Evolutionary conservation across 2,113 vertebrate genomes (phyloP).

Genomic region (Mustela lutreola): DNA sequence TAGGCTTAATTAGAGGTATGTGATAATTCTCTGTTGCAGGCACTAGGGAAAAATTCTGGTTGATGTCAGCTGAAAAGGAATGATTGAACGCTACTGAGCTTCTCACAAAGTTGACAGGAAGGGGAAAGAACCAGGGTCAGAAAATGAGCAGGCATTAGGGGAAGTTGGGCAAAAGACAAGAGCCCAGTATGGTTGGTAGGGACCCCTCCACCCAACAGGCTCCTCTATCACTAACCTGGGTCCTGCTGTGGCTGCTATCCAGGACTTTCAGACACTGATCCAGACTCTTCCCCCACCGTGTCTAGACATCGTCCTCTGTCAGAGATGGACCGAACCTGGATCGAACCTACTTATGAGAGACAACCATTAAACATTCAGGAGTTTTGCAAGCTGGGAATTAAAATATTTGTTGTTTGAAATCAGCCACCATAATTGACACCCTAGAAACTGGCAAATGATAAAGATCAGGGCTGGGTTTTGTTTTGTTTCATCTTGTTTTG

Average conservation of each 20-base stretch:
- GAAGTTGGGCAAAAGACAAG: neutral
- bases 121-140: neutral
- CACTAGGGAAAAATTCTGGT: neutral
- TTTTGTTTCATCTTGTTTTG: constrained; percentile 30
- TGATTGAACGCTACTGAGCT: neutral
- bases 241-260: neutral
- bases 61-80: neutral
- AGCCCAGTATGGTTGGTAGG: neutral
- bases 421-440: neutral
- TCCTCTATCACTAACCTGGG: neutral
- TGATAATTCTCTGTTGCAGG: neutral
- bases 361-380: neutral
- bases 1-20: neutral
- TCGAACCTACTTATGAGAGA: neutral
- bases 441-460: neutral
- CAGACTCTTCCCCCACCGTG: neutral
- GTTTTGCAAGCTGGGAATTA: neutral
- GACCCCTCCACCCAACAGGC: neutral
- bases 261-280: too few species aligned
- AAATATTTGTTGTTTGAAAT: constrained; percentile 12
- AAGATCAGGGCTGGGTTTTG: neutral
- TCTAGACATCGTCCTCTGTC: neutral
- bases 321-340: neutral
- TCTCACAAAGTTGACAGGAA: neutral
- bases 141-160: neutral